Evolutionary conservation across 2,113 vertebrate genomes (phyloP).

Genomic region (Onychorhynchus coronatus): DNA sequence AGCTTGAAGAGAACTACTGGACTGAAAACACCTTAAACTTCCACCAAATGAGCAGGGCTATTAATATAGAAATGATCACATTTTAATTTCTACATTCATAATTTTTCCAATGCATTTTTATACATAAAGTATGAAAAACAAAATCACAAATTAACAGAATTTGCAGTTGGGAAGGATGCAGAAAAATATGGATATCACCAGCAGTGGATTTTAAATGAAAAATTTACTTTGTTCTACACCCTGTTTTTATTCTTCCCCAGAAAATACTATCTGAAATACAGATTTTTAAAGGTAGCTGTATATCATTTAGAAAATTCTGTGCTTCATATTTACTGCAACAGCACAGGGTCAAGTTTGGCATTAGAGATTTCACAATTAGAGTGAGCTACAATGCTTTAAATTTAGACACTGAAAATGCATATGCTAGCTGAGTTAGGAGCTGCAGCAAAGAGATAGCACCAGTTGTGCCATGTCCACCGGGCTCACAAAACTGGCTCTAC

Average conservation of each 20-base stretch:
- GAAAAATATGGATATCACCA: neutral
- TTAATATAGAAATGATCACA: neutral
- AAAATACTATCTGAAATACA: neutral
- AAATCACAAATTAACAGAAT: neutral
- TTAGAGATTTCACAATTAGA: neutral
- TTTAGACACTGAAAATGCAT: neutral
- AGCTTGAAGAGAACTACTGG: neutral
- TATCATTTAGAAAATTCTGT: neutral
- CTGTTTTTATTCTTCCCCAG: neutral
- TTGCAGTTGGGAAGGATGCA: neutral
- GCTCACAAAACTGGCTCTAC: neutral
- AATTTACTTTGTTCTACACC: neutral
- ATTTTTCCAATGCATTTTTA: neutral
- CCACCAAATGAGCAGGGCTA: neutral
- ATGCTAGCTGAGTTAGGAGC: neutral
- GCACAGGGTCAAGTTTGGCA: neutral
- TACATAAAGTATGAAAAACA: neutral
- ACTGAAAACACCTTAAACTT: neutral
- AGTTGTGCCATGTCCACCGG: too few relatives aligned
- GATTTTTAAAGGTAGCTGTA: neutral
- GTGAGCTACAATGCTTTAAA: neutral
- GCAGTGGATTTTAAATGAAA: neutral
- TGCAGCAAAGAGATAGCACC: neutral
- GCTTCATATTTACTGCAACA: neutral
- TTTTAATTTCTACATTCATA: neutral